Percentiles rank a stretch among this genome's conserved stretches.
Conservation (phyloP, 64 coral and sea anemone genomes). For the Pocillopora damicornis region DNA sequence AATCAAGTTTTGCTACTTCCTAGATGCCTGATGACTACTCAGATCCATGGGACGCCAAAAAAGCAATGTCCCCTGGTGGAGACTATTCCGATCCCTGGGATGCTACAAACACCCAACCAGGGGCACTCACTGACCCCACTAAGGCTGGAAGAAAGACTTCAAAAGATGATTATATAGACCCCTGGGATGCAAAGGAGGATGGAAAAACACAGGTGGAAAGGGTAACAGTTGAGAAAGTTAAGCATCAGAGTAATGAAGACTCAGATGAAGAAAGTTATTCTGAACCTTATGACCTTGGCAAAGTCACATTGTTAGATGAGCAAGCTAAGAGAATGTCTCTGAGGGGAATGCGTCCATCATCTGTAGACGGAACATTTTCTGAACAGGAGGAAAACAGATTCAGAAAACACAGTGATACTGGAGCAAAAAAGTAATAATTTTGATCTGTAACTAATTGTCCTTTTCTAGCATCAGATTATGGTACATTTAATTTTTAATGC, state of each 20-base stretch:
- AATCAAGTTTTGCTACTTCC: neutral
- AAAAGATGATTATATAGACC: slow-evolving; percentile 82
- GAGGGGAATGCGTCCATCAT: slow-evolving; percentile 67
- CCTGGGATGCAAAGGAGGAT: slow-evolving; percentile 75
- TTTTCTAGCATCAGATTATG: neutral
- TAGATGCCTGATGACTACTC: slow-evolving; percentile 57
- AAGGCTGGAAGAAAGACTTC: slow-evolving; percentile 1
- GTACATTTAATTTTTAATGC: no score
- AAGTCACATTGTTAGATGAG: slow-evolving; percentile 73
- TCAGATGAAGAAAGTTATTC: slow-evolving; percentile 82
- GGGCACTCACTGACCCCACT: neutral
- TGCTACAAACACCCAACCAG: slow-evolving; percentile 3
- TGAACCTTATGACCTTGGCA: slow-evolving; percentile 80
- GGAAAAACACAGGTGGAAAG: neutral
- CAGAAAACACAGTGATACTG: slow-evolving; percentile 7
- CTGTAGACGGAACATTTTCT: neutral
- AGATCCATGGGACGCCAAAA: slow-evolving; percentile 70
- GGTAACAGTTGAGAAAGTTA: neutral
- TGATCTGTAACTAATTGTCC: neutral
- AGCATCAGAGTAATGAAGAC: slow-evolving; percentile 42
- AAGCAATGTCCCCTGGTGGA: neutral
- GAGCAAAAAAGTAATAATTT: neutral
- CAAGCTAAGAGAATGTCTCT: slow-evolving; percentile 67
- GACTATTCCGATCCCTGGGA: slow-evolving; percentile 45
- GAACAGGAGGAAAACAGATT: slow-evolving; percentile 5